phyloP scores from a whole-genome alignment of 1,140 invertebrate species.

The Harlomillsia oculata region DNA sequence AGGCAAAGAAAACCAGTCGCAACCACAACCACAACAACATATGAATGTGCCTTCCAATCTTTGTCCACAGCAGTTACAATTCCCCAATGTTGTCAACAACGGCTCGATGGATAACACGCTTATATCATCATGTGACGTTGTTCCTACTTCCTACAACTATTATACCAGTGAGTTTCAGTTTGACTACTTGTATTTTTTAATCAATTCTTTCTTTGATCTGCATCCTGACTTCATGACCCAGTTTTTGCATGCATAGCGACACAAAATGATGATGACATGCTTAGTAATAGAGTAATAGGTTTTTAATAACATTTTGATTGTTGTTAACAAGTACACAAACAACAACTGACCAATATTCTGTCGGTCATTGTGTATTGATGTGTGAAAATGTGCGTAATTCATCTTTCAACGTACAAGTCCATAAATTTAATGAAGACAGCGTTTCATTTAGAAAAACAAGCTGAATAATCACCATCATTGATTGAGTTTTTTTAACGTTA shows the following conservation, averaged over 20 bases:
- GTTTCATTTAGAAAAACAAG: too few relatives aligned
- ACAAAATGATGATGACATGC: too few relatives aligned
- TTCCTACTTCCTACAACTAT: constrained; percentile 20
- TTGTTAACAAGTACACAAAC: background rate
- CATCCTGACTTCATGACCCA: background rate
- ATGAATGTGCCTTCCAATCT: constrained; percentile 22
- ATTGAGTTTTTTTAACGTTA: too few relatives aligned
- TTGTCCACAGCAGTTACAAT: background rate
- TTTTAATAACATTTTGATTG: too few relatives aligned
- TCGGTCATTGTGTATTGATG: too few relatives aligned
- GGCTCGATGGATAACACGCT: constrained; percentile 1
- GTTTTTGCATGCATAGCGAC: too few relatives aligned
- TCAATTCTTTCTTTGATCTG: background rate
- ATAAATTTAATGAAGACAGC: too few relatives aligned
- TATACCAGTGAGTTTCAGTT: constrained; percentile 24
- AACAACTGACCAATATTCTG: background rate
- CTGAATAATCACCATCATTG: too few relatives aligned
- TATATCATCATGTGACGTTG: constrained; percentile 19
- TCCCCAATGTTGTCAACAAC: background rate
- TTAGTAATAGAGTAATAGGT: too few relatives aligned
- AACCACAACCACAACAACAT: too few relatives aligned
- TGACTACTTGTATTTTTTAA: background rate
- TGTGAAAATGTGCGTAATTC: too few relatives aligned
- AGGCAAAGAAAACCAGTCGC: background rate
- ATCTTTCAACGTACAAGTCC: too few relatives aligned